Percentiles rank a stretch among this genome's conserved stretches.
These are phyloP conservation scores for Eleginops maclovinus DNA, from an alignment of 2,113 vertebrate species.

Conservation along the genomic window DNA sequence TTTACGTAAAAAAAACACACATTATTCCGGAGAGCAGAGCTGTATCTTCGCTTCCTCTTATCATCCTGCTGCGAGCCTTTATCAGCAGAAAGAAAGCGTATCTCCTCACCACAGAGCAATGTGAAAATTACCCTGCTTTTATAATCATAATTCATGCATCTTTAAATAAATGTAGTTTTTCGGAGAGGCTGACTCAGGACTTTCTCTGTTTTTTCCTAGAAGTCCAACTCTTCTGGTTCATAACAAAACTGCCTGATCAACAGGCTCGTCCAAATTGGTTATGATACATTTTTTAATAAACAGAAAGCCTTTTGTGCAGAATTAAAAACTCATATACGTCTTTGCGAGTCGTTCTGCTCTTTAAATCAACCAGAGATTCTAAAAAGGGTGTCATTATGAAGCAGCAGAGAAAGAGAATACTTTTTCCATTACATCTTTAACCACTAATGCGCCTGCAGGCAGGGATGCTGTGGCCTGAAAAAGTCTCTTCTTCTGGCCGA, in stretches of 20 bases:
- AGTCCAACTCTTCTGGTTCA: constrained; percentile 23
- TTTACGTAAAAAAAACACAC: constrained; percentile 69
- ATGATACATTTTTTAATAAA: constrained; percentile 8
- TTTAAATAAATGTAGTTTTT: constrained; percentile 66
- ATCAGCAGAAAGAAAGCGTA: constrained; percentile 61
- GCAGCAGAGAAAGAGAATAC: background rate
- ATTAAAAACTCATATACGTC: constrained; percentile 3
- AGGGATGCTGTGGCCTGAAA: too few relatives aligned
- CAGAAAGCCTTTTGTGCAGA: constrained; percentile 1
- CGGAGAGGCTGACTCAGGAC: constrained; percentile 58
- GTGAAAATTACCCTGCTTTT: constrained; percentile 69
- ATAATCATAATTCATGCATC: constrained; percentile 77
- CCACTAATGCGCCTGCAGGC: too few relatives aligned
- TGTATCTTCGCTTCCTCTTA: constrained; percentile 66
- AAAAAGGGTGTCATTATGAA: background rate
- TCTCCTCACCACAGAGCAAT: constrained; percentile 68
- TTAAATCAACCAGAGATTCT: constrained; percentile 8
- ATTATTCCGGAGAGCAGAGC: constrained; percentile 38
- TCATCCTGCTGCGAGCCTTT: constrained; percentile 51
- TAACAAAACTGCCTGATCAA: constrained; percentile 56
- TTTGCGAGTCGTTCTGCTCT: background rate
- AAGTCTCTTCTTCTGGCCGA: too few relatives aligned
- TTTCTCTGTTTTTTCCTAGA: constrained; percentile 66
- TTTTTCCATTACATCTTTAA: too few relatives aligned
- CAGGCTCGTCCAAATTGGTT: constrained; percentile 33